phyloP scores from a whole-genome alignment of 2,797 vertebrate species.

The Glyptemys insculpta region DNA sequence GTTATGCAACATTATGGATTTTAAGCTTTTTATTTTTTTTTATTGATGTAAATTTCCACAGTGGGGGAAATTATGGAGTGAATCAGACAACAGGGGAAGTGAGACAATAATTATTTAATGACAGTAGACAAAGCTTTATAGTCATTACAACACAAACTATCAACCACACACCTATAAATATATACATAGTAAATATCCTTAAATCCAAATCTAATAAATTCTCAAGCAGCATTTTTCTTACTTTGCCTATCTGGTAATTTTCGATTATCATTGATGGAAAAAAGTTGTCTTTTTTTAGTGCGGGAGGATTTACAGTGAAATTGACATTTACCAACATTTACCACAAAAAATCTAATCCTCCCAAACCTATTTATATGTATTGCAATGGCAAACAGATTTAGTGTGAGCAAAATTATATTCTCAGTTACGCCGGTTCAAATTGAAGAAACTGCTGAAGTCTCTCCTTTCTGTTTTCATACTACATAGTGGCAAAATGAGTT shows the following conservation, averaged over 20 bases:
- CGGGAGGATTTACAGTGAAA: not conserved
- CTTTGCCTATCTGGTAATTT: not conserved
- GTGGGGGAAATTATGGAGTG: not conserved
- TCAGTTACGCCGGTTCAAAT: not conserved
- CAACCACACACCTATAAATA: not conserved
- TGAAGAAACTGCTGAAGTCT: not conserved
- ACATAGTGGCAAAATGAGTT: not conserved
- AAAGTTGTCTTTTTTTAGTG: not conserved
- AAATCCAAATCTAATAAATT: not conserved
- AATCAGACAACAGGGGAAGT: not conserved
- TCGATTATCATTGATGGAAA: not conserved
- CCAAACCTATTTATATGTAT: not conserved
- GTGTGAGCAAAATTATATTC: not conserved
- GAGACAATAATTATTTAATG: not conserved
- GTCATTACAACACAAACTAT: not conserved
- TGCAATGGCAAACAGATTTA: not conserved
- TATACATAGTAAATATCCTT: not conserved
- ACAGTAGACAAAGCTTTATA: not conserved
- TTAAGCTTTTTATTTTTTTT: not conserved
- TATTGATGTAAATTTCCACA: not conserved
- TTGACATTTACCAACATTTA: not conserved
- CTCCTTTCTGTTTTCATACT: not conserved
- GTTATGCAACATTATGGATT: not conserved
- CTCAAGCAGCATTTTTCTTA: not conserved
- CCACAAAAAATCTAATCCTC: not conserved